Evolutionary conservation across 2,113 vertebrate genomes (phyloP), one percentile per base, ranked within the genome.

Genomic region (Hippopotamus amphibius): DNA sequence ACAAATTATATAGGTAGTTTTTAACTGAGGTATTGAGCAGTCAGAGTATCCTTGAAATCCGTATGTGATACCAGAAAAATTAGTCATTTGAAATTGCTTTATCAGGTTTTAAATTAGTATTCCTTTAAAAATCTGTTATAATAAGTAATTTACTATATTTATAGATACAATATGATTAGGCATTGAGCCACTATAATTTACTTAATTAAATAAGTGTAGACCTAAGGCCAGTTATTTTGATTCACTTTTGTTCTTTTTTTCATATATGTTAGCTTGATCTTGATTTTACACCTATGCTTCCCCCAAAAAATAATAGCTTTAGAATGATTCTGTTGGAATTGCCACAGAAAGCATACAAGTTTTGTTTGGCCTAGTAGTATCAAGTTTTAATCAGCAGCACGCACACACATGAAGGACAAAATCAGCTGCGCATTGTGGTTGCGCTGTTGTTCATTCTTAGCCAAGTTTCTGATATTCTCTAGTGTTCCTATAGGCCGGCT

Each of bases 261-360:
- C 10, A 15, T 94, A 26, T 94, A 66, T 90, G 43, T 93, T 92
- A 37, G 33, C 24, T 93, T 88, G 7, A 26, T 81, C 9, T 77
- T 77, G 72, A 46, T 80, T 89, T 98, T 95, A 68, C 1, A 80
- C 71, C 22, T 13, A 26, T 92, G 28, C 41, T 83, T 80, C 15
- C 37, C 37, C 37, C 1, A 93, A 90, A 92, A 88, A 90, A 81
- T 59, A 71, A 16, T 71, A 77, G 33, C 43, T 79, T 76, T 87
- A 80, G 37, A 80, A 71, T 96, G 37, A 85, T 90, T 94, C 21
- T 96, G 10, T 95, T 95, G 59, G 30, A 71, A 71, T 96, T 95
- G 28, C 61, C 76, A 77, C 16, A 88, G n/a, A 92, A 65, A 37
- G 1, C 66, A 41, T 50, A 48, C 2, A 88, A 10, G 16, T 41